phyloP scores from a whole-genome alignment of 2,113 vertebrate genomes.

The Ranitomeya variabilis region DNA sequence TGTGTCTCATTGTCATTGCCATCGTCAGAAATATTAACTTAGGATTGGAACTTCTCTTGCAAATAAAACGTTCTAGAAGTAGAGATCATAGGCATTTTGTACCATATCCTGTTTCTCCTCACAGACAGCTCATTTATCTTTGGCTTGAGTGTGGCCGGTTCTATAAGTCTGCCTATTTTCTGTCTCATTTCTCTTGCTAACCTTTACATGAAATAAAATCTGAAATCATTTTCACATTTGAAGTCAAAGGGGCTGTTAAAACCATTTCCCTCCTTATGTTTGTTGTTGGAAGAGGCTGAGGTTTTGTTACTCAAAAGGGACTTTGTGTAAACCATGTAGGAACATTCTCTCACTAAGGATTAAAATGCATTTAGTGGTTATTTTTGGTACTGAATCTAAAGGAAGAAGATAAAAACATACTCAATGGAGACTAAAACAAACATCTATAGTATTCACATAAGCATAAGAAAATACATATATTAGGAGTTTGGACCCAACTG shows the following conservation, averaged over 20 bases:
- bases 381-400: conserved; percentile 48
- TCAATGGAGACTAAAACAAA: conserved; percentile 34
- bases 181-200: conserved; percentile 60
- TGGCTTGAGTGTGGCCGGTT: conserved; percentile 64
- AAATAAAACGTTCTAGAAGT: conserved; percentile 70
- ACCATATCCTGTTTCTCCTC: conserved; percentile 85
- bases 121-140: conserved; percentile 86
- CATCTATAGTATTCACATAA: conserved; percentile 31
- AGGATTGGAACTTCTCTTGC: conserved; percentile 20
- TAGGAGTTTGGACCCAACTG: conserved; percentile 20
- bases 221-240: conserved; percentile 58
- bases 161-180: conserved; percentile 65
- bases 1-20: not conserved
- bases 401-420: conserved; percentile 52
- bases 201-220: conserved; percentile 56
- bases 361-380: conserved; percentile 57
- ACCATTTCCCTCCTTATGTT: conserved; percentile 59
- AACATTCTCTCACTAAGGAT: conserved; percentile 55
- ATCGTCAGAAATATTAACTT: conserved; percentile 11
- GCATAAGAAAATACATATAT: conserved; percentile 46
- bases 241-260: conserved; percentile 58
- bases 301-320: conserved; percentile 59
- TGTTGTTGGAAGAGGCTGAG: conserved; percentile 59
- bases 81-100: conserved; percentile 76
- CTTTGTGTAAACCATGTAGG: conserved; percentile 57